These are phyloP conservation scores for Mystacornis crossleyi DNA, from an alignment of 2,113 vertebrate genomes.

Conservation along the genomic window DNA sequence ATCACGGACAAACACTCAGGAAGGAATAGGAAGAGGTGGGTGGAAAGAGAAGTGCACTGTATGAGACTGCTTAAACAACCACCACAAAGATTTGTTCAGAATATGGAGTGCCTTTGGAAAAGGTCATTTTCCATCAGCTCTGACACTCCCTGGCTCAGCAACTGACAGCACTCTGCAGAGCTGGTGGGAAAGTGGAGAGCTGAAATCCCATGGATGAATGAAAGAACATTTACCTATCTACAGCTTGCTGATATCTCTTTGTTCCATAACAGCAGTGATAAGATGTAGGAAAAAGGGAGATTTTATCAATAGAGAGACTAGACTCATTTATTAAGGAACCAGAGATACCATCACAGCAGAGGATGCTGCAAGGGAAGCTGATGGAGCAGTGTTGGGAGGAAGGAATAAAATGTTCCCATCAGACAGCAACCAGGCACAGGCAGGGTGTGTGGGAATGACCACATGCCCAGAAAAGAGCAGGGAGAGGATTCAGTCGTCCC, in stretches of 20 bases:
- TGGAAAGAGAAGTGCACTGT: neutral
- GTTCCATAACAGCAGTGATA: conserved; percentile 59
- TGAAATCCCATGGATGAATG: conserved; percentile 32
- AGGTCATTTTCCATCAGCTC: conserved; percentile 38
- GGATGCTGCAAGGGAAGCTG: conserved; percentile 17
- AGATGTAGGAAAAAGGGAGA: conserved; percentile 60
- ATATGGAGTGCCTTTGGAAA: conserved; percentile 17
- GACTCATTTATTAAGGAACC: conserved; percentile 64
- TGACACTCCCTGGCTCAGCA: neutral
- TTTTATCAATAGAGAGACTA: conserved; percentile 62
- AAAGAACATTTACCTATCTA: conserved; percentile 29
- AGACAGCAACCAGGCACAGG: neutral
- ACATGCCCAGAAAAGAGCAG: neutral
- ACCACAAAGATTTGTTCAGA: neutral
- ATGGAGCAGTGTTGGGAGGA: neutral
- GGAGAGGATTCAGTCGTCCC: neutral
- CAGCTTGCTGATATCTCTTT: conserved; percentile 52
- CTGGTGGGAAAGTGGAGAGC: conserved; percentile 29
- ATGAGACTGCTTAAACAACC: neutral
- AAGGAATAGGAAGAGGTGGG: neutral
- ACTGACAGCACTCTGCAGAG: neutral
- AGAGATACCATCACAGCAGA: conserved; percentile 56
- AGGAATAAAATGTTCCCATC: neutral
- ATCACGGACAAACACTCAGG: neutral
- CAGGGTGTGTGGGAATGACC: neutral